phyloP scores from a whole-genome alignment of 2,888 invertebrate genomes.

The Drosophila maculinotata region DNA sequence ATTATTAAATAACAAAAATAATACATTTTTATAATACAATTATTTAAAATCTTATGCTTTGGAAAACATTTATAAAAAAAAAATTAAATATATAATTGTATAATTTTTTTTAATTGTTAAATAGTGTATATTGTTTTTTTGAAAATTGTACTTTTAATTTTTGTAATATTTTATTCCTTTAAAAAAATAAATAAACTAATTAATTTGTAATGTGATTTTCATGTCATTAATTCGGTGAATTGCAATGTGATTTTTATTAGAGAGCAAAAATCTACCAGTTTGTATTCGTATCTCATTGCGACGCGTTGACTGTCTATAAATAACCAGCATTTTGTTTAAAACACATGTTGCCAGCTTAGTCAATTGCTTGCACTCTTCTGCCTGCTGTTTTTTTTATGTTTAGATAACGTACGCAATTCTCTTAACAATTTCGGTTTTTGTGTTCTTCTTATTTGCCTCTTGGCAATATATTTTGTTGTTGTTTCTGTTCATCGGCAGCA shows the following conservation, averaged over 20 bases:
- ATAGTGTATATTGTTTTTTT: no score
- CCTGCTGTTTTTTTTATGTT: slow-evolving; percentile 11
- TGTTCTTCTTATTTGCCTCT: slow-evolving; percentile 34
- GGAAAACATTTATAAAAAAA: no score
- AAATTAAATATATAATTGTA: no score
- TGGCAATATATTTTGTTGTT: slow-evolving; percentile 14
- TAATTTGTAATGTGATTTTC: no score
- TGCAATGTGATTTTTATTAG: background rate
- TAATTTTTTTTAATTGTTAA: no score
- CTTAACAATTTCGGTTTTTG: slow-evolving; percentile 6
- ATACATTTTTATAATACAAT: no score
- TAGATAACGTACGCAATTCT: slow-evolving; percentile 9
- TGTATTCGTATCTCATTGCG: slow-evolving; percentile 80
- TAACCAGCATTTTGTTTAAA: slow-evolving; percentile 44
- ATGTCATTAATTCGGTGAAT: background rate
- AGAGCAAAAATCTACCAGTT: slow-evolving; percentile 66
- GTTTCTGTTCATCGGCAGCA: slow-evolving; percentile 9
- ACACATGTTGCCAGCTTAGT: slow-evolving; percentile 55
- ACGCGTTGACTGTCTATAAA: slow-evolving; percentile 40
- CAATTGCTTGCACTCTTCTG: slow-evolving; percentile 26
- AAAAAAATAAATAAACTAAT: no score
- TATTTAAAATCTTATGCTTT: no score
- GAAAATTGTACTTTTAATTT: no score
- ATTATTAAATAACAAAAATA: background rate
- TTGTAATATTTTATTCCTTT: no score